Evolutionary conservation across 2,888 invertebrate species (phyloP).

Genomic region (Cerastoderma edule): DNA sequence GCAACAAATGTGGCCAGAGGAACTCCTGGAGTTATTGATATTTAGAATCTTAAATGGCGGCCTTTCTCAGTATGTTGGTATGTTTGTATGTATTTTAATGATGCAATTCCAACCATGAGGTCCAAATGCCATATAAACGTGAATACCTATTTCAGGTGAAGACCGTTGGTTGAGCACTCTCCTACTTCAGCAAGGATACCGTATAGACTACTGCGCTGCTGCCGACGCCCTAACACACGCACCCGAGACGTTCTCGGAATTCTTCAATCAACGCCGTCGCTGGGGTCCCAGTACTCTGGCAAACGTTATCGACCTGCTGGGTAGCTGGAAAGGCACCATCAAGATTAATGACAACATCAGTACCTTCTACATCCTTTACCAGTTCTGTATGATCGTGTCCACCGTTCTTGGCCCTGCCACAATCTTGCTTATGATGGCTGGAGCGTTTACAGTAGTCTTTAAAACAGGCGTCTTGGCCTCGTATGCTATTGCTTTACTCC

Average conservation of each 20-base stretch:
- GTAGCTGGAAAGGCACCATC: conserved; percentile 76
- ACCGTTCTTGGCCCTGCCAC: conserved; percentile 77
- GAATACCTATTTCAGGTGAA: conserved; percentile 89
- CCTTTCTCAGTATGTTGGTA: no score
- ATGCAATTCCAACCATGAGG: no score
- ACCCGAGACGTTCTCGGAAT: conserved; percentile 89
- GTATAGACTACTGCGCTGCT: conserved; percentile 99
- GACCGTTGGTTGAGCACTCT: conserved; percentile 99
- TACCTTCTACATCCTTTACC: conserved; percentile 76
- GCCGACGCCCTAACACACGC: conserved; percentile 99
- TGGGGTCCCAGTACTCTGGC: conserved; percentile 99
- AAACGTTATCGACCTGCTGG: conserved; percentile 95
- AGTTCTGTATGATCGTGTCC: conserved; percentile 73
- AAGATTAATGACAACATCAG: conserved; percentile 78
- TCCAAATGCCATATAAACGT: no score
- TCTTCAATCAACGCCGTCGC: conserved; percentile 98
- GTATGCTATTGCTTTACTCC: conserved; percentile 96
- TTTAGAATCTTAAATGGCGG: no score
- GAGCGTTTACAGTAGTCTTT: conserved; percentile 98
- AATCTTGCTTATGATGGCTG: conserved; percentile 94
- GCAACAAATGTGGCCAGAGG: no score
- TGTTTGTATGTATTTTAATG: no score
- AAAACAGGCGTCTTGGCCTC: conserved; percentile 98
- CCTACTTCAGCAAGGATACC: conserved; percentile 97
- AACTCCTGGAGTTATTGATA: no score